A percentile compares a stretch with the other conserved stretches of the same genome.
These are phyloP conservation scores for Patella pellucida DNA, from an alignment of 2,888 invertebrate genomes.

Conservation along the genomic window DNA sequence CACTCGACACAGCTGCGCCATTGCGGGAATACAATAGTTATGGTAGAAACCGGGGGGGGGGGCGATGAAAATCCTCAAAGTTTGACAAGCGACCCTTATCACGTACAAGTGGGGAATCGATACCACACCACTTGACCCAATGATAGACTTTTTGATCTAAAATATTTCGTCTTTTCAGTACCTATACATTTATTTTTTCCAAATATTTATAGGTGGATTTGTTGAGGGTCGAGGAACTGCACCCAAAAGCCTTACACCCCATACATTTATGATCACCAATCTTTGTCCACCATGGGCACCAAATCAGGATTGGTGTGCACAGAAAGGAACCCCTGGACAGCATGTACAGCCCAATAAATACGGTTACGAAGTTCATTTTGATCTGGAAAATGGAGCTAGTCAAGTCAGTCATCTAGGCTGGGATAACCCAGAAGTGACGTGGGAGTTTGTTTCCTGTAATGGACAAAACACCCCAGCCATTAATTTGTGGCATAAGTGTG, in stretches of 20 bases:
- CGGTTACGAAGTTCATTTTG: constrained; percentile 43
- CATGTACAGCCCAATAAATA: constrained; percentile 26
- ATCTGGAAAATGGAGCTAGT: constrained; percentile 33
- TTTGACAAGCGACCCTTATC: no score
- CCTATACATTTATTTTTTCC: no score
- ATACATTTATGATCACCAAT: constrained; percentile 57
- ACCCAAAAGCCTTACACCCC: constrained; percentile 26
- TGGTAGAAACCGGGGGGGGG: no score
- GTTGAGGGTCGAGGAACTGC: constrained; percentile 45
- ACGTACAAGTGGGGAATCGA: no score
- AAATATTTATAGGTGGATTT: constrained; percentile 45
- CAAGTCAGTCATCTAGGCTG: constrained; percentile 36
- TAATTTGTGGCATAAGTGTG: constrained; percentile 24
- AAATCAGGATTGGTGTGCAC: constrained; percentile 54
- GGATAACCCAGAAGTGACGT: constrained; percentile 43
- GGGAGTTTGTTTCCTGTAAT: constrained; percentile 35
- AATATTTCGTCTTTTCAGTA: no score
- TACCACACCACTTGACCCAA: no score
- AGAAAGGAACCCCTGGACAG: constrained; percentile 34
- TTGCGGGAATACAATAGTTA: no score
- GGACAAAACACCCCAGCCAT: constrained; percentile 20
- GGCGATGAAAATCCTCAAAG: no score
- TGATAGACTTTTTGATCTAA: no score
- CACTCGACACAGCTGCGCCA: no score
- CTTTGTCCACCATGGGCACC: constrained; percentile 47